These are phyloP conservation scores for Macrotis lagotis DNA, from an alignment of 2,113 vertebrate genomes.

Conservation along the genomic window DNA sequence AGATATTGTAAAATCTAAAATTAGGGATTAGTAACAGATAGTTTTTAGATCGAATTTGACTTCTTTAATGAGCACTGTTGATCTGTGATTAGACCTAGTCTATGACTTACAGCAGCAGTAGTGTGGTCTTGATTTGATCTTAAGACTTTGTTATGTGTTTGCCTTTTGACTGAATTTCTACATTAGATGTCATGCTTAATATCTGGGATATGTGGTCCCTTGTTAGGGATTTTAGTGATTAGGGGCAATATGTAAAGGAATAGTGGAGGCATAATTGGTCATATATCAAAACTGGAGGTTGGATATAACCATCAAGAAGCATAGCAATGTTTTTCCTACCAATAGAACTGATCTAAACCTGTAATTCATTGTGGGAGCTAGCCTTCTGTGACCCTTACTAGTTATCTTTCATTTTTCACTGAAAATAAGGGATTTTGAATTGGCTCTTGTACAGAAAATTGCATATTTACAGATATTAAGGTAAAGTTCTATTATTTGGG, in stretches of 20 bases:
- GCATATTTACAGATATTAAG: background rate
- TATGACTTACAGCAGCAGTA: background rate
- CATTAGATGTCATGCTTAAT: background rate
- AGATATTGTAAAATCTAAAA: background rate
- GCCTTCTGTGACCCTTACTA: background rate
- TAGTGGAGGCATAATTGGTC: background rate
- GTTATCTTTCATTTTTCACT: background rate
- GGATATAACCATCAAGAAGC: background rate
- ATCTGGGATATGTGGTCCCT: background rate
- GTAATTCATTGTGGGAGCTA: background rate
- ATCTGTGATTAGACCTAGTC: background rate
- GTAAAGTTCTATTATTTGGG: background rate
- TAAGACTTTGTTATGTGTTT: background rate
- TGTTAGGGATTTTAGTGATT: background rate
- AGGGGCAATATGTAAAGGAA: background rate
- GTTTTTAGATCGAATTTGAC: background rate
- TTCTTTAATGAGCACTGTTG: constrained; percentile 15
- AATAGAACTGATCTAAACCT: background rate
- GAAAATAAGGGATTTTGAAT: background rate
- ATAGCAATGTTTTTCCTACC: background rate
- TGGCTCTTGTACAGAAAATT: background rate
- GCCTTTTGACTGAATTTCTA: background rate
- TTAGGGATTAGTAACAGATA: background rate
- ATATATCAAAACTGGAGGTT: background rate
- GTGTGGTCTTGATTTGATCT: background rate